Percentiles rank a stretch among this genome's conserved stretches.
Conservation (phyloP, 2,797 vertebrate genomes). For the Phaenicophaeus curvirostris region DNA sequence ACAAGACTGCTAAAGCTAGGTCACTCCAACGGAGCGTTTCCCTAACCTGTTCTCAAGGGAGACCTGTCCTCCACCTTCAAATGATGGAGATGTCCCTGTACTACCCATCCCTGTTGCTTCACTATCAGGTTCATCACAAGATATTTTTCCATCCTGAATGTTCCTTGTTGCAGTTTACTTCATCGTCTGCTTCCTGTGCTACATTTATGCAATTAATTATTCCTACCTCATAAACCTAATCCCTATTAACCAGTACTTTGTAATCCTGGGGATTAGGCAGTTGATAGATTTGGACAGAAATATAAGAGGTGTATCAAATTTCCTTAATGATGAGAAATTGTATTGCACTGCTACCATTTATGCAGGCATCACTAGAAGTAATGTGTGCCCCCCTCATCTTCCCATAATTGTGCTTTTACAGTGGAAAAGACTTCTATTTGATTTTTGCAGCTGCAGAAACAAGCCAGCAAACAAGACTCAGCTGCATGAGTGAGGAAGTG, state of each 20-base stretch:
- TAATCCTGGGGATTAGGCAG: neutral
- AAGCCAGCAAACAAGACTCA: neutral
- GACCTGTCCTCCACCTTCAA: neutral
- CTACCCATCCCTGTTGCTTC: neutral
- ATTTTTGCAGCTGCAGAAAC: slow-evolving; percentile 37
- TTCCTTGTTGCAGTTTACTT: neutral
- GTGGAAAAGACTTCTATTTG: neutral
- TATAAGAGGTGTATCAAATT: neutral
- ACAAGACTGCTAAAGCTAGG: neutral
- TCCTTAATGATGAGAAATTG: neutral
- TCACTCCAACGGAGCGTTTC: neutral
- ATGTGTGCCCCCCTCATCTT: neutral
- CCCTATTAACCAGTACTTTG: neutral
- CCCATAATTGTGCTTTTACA: neutral
- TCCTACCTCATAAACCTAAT: neutral
- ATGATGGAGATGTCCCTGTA: neutral
- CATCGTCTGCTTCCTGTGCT: neutral
- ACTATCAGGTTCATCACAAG: neutral
- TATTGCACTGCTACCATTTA: neutral
- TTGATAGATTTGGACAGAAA: neutral
- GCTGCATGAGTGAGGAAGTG: neutral
- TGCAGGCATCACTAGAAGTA: neutral
- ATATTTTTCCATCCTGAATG: neutral
- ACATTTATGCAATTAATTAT: neutral
- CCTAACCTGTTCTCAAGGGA: neutral